These are phyloP conservation scores for Hedychridium roseum DNA, from an alignment of 2,888 invertebrate species.

Conservation along the genomic window DNA sequence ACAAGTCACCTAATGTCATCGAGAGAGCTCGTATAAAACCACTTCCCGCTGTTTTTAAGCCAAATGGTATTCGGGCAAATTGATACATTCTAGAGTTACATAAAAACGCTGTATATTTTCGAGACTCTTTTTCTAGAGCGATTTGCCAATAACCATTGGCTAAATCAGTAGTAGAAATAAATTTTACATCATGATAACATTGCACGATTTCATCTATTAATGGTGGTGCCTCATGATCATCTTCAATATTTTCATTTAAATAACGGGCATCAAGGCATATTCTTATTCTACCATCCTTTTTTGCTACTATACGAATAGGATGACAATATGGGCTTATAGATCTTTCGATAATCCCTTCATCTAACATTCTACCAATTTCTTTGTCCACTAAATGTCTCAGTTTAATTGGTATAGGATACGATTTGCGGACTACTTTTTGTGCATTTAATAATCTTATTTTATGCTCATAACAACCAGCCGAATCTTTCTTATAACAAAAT, in stretches of 20 bases:
- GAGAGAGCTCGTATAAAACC: conserved; percentile 32
- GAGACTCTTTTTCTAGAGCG: conserved; percentile 20
- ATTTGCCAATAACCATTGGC: conserved; percentile 38
- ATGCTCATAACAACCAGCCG: conserved; percentile 1
- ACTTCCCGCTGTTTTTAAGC: conserved; percentile 38
- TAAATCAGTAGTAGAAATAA: conserved; percentile 31
- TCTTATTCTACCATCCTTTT: conserved; percentile 45
- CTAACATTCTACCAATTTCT: conserved; percentile 4
- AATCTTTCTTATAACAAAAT: conserved; percentile 9
- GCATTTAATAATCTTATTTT: conserved; percentile 1
- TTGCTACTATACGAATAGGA: conserved; percentile 42
- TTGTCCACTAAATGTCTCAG: neutral
- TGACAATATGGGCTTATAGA: conserved; percentile 43
- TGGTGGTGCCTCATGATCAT: conserved; percentile 39
- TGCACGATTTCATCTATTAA: conserved; percentile 26
- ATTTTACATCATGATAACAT: conserved; percentile 21
- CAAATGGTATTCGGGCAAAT: conserved; percentile 45
- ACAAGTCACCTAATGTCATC: neutral
- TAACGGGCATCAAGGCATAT: conserved; percentile 48
- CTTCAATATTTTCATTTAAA: conserved; percentile 41
- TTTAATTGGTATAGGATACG: conserved; percentile 3
- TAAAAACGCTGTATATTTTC: conserved; percentile 32
- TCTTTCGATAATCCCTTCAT: conserved; percentile 39
- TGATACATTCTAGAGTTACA: conserved; percentile 32
- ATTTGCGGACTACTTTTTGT: neutral